Percentiles rank a stretch among this genome's conserved stretches.
phyloP scores from a whole-genome alignment of 1,140 invertebrate genomes.

The Euura lappo region DNA sequence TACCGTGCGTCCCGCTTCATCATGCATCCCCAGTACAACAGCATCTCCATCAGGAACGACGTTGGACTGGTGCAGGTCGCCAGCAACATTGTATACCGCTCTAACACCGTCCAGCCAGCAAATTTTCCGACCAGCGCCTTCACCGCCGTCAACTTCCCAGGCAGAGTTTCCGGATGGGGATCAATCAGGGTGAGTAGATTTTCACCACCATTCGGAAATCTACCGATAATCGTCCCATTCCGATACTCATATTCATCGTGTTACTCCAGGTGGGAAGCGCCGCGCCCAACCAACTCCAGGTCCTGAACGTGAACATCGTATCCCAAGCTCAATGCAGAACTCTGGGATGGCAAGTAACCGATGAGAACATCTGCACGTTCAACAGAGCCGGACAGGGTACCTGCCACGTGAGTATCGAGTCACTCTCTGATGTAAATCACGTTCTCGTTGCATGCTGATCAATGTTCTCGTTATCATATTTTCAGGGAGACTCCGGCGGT shows the following conservation, averaged over 20 bases:
- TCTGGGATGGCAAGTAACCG: slow-evolving; percentile 46
- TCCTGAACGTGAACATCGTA: slow-evolving; percentile 60
- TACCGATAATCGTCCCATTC: too few species aligned
- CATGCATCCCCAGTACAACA: slow-evolving; percentile 41
- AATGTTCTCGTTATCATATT: background rate
- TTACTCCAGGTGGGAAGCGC: slow-evolving; percentile 32
- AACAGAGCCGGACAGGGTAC: slow-evolving; percentile 66
- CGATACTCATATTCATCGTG: too few species aligned
- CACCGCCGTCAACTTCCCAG: slow-evolving; percentile 32
- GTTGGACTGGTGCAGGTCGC: slow-evolving; percentile 52
- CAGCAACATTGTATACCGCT: slow-evolving; percentile 28
- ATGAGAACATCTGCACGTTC: slow-evolving; percentile 65
- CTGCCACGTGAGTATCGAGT: slow-evolving; percentile 62
- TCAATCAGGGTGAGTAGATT: slow-evolving; percentile 17
- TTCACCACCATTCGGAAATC: too few species aligned
- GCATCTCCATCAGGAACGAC: slow-evolving; percentile 40
- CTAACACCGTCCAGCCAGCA: slow-evolving; percentile 40
- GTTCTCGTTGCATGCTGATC: background rate
- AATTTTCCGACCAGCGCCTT: slow-evolving; percentile 39
- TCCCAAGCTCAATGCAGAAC: slow-evolving; percentile 59
- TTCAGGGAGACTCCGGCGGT: slow-evolving; percentile 58
- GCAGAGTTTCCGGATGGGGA: slow-evolving; percentile 56
- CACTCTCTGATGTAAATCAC: background rate
- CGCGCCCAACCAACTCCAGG: slow-evolving; percentile 47
- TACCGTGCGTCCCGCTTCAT: slow-evolving; percentile 36